These are phyloP conservation scores for Cepphus grylle DNA, from an alignment of 2,113 vertebrate genomes.

Conservation along the genomic window DNA sequence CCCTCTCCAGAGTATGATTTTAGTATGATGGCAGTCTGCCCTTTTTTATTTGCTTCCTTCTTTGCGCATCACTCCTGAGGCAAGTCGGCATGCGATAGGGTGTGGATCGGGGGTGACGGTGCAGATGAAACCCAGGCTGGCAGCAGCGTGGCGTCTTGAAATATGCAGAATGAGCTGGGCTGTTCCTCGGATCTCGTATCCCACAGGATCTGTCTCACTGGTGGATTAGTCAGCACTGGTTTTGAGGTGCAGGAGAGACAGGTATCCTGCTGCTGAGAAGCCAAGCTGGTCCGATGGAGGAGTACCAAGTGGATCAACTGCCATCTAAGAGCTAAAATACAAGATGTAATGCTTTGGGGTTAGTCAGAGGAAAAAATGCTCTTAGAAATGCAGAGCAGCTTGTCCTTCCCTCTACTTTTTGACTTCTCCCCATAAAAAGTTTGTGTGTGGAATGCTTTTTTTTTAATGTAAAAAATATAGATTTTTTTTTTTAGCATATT, in stretches of 20 bases:
- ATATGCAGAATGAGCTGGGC: neutral
- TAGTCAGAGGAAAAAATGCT: neutral
- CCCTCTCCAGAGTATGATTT: neutral
- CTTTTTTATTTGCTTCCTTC: neutral
- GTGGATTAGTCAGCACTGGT: neutral
- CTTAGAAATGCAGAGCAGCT: neutral
- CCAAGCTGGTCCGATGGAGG: neutral
- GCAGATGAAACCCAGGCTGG: rapidly evolving
- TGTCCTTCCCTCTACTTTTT: neutral
- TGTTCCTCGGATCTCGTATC: rapidly evolving
- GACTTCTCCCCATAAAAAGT: neutral
- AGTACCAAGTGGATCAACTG: neutral
- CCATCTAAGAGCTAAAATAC: neutral
- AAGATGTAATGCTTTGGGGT: neutral
- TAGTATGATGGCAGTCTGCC: neutral
- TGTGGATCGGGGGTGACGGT: rapidly evolving
- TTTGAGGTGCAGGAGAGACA: neutral
- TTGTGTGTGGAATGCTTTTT: neutral
- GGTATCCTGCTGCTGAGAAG: neutral
- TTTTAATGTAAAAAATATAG: neutral
- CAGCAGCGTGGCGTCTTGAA: neutral
- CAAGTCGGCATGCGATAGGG: rapidly evolving
- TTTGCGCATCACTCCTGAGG: neutral
- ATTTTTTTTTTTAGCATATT: neutral
- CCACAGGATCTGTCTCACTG: neutral